phyloP scores from a whole-genome alignment of 2,888 invertebrate genomes.

The Drosophila ustulata region DNA sequence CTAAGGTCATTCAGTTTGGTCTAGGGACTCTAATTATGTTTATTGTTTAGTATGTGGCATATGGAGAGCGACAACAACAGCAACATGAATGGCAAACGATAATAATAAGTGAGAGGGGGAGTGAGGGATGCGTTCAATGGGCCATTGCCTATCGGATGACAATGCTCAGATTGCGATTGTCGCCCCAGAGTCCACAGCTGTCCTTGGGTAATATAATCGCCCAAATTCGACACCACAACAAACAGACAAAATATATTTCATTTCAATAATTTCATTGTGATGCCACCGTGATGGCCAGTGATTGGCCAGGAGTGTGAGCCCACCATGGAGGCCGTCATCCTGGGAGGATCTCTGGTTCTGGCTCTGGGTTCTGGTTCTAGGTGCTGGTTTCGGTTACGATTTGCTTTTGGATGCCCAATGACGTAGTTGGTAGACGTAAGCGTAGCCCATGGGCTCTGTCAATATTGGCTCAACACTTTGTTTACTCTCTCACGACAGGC shows the following conservation, averaged over 20 bases:
- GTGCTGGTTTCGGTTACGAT: conserved; percentile 7
- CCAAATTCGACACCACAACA: conserved; percentile 64
- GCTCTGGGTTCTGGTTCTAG: background rate
- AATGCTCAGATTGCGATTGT: conserved; percentile 41
- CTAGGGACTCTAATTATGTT: conserved; percentile 13
- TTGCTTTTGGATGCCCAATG: conserved; percentile 35
- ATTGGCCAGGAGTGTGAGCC: conserved; percentile 31
- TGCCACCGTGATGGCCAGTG: conserved; percentile 29
- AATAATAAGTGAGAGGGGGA: background rate
- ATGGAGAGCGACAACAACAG: conserved; percentile 1
- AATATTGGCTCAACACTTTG: conserved; percentile 75
- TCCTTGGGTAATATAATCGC: conserved; percentile 65
- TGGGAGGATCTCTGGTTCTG: no score
- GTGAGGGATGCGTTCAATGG: conserved; percentile 15
- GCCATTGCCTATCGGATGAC: conserved; percentile 36
- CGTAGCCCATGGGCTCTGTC: conserved; percentile 65
- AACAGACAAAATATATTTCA: conserved; percentile 59
- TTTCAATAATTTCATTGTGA: conserved; percentile 69
- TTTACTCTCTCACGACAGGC: conserved; percentile 50
- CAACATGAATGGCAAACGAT: background rate
- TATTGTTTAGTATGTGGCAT: conserved; percentile 12
- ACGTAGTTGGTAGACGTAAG: conserved; percentile 56
- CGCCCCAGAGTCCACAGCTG: conserved; percentile 12
- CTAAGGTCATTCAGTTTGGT: background rate
- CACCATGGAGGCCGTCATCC: background rate